Evolutionary conservation across 2,888 invertebrate species (phyloP).

Genomic region (Oscheius onirici): DNA sequence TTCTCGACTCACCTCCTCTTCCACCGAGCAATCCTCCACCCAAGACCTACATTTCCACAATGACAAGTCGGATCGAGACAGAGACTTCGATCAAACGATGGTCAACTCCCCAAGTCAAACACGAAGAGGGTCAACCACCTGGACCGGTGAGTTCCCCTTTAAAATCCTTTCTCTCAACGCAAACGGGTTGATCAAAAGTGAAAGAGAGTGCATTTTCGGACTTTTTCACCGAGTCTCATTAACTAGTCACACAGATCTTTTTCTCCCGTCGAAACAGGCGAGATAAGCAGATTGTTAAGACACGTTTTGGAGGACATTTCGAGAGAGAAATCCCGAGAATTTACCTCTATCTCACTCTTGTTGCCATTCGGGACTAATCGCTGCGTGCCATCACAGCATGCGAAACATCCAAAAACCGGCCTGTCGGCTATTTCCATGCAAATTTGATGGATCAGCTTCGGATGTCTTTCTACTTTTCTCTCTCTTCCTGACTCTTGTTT

Average conservation of each 20-base stretch:
- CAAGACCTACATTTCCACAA: conserved; percentile 56
- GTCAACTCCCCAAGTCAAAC: conserved; percentile 52
- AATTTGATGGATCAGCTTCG: conserved; percentile 22
- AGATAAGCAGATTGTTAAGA: conserved; percentile 15
- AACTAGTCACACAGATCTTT: too few relatives aligned
- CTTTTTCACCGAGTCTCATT: neutral
- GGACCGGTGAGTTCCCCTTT: conserved; percentile 51
- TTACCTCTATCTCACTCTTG: neutral
- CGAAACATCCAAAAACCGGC: conserved; percentile 23
- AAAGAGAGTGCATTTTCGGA: neutral
- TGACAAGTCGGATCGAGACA: conserved; percentile 56
- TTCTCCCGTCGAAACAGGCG: too few relatives aligned
- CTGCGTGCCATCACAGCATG: conserved; percentile 8
- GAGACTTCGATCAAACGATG: conserved; percentile 55
- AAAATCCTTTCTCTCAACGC: neutral
- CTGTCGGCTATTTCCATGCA: conserved; percentile 25
- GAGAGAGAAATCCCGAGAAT: conserved; percentile 14
- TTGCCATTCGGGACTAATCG: neutral
- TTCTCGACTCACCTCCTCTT: conserved; percentile 15
- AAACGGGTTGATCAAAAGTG: conserved; percentile 1
- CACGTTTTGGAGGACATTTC: conserved; percentile 16
- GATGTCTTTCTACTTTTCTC: neutral
- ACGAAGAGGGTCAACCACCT: conserved; percentile 54
- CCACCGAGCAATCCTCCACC: conserved; percentile 9
- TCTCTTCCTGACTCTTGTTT: neutral